A percentile compares a stretch with the other conserved stretches of the same genome.
Conservation (phyloP, 2,888 invertebrate species). For the Luperina testacea region DNA sequence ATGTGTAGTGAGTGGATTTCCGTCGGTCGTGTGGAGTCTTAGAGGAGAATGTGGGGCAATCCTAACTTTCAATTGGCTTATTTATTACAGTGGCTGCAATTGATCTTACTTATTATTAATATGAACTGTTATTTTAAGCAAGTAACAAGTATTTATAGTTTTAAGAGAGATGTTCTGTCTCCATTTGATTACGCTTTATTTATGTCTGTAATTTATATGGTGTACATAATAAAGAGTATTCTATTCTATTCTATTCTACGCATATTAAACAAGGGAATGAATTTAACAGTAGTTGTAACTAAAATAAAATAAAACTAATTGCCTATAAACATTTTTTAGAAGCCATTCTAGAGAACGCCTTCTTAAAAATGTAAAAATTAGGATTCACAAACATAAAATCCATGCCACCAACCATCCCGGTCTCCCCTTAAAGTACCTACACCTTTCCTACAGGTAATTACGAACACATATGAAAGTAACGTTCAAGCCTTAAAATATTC, state of each 20-base stretch:
- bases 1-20: slow-evolving; percentile 28
- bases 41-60: slow-evolving; percentile 3
- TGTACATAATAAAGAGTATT: too few relatives aligned
- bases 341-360: neutral
- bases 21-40: neutral
- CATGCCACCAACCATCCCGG: slow-evolving; percentile 3
- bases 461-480: slow-evolving; percentile 66
- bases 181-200: neutral
- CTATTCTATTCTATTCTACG: too few relatives aligned
- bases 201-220: too few relatives aligned
- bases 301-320: neutral
- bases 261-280: neutral
- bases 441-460: slow-evolving; percentile 61
- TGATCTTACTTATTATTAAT: neutral
- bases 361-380: neutral
- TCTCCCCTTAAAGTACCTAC: slow-evolving; percentile 6
- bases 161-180: too few relatives aligned
- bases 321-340: neutral
- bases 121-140: too few relatives aligned
- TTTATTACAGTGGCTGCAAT: neutral
- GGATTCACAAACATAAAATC: slow-evolving; percentile 15
- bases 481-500: slow-evolving; percentile 66
- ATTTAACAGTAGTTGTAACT: too few relatives aligned
- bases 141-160: neutral
- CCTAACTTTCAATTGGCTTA: slow-evolving; percentile 17